These are phyloP conservation scores for Druceiella hillmani DNA, from an alignment of 2,888 invertebrate genomes.

Conservation along the genomic window DNA sequence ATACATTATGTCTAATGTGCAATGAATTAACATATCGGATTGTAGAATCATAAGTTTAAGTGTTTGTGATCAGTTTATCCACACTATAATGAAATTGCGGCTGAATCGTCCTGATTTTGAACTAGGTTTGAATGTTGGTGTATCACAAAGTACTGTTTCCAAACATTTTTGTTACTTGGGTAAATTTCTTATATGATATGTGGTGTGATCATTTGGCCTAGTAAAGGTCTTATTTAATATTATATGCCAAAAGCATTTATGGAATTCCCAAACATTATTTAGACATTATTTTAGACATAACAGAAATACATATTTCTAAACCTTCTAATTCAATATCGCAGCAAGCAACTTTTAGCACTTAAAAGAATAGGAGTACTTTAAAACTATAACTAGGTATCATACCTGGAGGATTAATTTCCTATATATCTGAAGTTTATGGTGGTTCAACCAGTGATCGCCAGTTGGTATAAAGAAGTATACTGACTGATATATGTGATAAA, in stretches of 20 bases:
- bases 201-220: no score
- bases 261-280: no score
- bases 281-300: slow-evolving; percentile 7
- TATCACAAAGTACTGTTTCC: no score
- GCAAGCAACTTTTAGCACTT: slow-evolving; percentile 8
- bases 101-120: slow-evolving; percentile 15
- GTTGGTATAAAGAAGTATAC: slow-evolving; percentile 18
- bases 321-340: slow-evolving; percentile 6
- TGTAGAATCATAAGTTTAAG: slow-evolving; percentile 8
- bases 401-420: slow-evolving; percentile 8
- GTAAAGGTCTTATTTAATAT: no score
- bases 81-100: slow-evolving; percentile 17
- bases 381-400: slow-evolving; percentile 4
- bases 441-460: slow-evolving; percentile 21
- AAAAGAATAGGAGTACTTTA: slow-evolving; percentile 8
- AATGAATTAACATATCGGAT: slow-evolving; percentile 10
- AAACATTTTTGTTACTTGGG: no score
- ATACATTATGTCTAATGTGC: slow-evolving; percentile 13
- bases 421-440: slow-evolving; percentile 8
- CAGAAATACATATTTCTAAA: slow-evolving; percentile 8
- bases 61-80: slow-evolving; percentile 14
- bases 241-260: no score
- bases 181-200: no score
- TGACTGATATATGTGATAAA: slow-evolving; percentile 16
- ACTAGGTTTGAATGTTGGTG: no score